These are phyloP conservation scores for Drosophila differens DNA, from an alignment of 2,888 invertebrate genomes.

Conservation along the genomic window DNA sequence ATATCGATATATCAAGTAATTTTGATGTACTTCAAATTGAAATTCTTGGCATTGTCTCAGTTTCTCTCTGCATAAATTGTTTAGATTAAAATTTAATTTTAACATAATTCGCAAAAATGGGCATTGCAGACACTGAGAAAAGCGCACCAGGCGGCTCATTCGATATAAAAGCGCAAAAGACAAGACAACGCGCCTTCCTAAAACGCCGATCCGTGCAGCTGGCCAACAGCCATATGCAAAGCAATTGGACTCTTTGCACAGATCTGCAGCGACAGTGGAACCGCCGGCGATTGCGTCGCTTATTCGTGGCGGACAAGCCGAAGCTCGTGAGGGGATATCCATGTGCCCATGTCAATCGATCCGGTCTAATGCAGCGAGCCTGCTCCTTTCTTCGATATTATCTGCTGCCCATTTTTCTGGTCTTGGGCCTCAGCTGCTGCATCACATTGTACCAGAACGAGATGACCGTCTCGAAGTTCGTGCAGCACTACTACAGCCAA, in stretches of 20 bases:
- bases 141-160: not conserved
- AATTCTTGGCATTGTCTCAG: conserved; percentile 3
- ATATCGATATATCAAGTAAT: conserved; percentile 10
- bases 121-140: conserved; percentile 31
- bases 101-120: conserved; percentile 23
- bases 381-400: conserved; percentile 18
- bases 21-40: conserved; percentile 24
- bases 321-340: not conserved
- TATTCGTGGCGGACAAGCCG: not conserved
- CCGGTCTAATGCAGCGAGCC: not conserved
- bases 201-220: conserved; percentile 29
- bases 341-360: not conserved
- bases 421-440: conserved; percentile 12
- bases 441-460: conserved; percentile 22
- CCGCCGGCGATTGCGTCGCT: conserved; percentile 49
- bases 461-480: conserved; percentile 20
- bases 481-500: conserved; percentile 64
- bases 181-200: not conserved
- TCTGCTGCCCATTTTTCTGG: conserved; percentile 6
- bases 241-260: conserved; percentile 21
- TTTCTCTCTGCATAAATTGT: not conserved
- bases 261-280: conserved; percentile 41
- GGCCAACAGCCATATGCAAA: conserved; percentile 2
- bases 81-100: conserved; percentile 9
- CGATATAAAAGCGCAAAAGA: conserved; percentile 3